Base-by-base conservation (phyloP, 2,888 invertebrate genomes). In the Tenthredo livida region DNA sequence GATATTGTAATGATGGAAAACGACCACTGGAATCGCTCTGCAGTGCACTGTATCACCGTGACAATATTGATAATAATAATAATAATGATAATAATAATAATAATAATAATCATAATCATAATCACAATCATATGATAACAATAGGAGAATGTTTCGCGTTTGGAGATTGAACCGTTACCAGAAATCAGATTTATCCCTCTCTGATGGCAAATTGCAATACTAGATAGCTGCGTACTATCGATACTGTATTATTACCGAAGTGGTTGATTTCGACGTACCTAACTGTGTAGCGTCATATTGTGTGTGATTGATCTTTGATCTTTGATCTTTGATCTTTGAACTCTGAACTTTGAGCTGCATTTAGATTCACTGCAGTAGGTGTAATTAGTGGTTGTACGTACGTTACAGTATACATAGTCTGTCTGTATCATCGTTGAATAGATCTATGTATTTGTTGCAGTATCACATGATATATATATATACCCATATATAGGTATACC, bases 1-100 rank as follows among this genome's bases (percentile, higher is more conserved):
- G 40, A 47, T 17, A 47, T 47, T 75, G 9, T 33, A 37, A 12
- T 43, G 75, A 75, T 75, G 75, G 47, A 47, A 75, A 75, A 75
- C 47, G n/a, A 29, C 70, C 29, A 7, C 33, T 70, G 12, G 70
- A 70, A 70, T 70, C 29, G n/a, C n/a, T 70, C 37, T 15, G 37
- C 6, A 15, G 4, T 21, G 12, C 40, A 25, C 21, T 15, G 73
- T 37, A 37, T 70, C 70, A 37, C 17, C 6, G 17, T 33, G 37
- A 70, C n/a, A 70, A 37, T 70, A 25, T 25, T 75, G 21, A 15
- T 75, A 21, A 47, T 75, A 75, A 47, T 47, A 5, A 73, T 43
- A 47, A 73, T 40, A 43, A 40, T n/a, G 6, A 73, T 21, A 21
- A 73, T 43, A 21, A 58, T 21, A 58, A 21, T 40, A 40, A 29